Evolutionary conservation across 2,797 vertebrate species (phyloP).

Genomic region (Sebastes steindachneri): DNA sequence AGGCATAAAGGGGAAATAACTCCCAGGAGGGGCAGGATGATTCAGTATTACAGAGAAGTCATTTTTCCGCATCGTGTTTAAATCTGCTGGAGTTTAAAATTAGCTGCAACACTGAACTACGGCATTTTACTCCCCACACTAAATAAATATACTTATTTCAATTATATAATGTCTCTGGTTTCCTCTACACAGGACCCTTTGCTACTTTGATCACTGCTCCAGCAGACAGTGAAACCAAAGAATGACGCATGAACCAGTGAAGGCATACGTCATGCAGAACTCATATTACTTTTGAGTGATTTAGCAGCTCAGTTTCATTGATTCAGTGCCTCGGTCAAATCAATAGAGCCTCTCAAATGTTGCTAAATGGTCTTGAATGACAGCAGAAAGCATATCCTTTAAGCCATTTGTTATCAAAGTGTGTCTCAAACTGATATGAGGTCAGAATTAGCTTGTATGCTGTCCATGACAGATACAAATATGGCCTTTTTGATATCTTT

Average conservation of each 20-base stretch:
- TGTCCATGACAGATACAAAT: background rate
- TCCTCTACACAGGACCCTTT: background rate
- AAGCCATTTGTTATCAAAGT: constrained; percentile 12
- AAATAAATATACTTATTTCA: constrained; percentile 21
- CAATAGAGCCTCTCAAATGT: constrained; percentile 59
- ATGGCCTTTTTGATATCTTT: background rate
- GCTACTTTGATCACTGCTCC: background rate
- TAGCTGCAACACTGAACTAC: background rate
- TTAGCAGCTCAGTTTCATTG: constrained; percentile 55
- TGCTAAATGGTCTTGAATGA: constrained; percentile 31
- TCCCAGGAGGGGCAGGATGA: background rate
- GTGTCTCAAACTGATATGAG: constrained; percentile 24
- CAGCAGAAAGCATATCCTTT: constrained; percentile 7
- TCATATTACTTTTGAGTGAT: constrained; percentile 60
- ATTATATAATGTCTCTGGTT: constrained; percentile 3
- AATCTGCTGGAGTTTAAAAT: constrained; percentile 25
- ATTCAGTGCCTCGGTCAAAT: constrained; percentile 54
- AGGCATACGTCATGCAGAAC: constrained; percentile 36
- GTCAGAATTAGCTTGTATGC: constrained; percentile 13
- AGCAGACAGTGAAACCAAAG: constrained; percentile 42
- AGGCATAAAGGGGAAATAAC: background rate
- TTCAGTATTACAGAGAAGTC: constrained; percentile 5
- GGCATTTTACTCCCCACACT: background rate
- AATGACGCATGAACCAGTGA: constrained; percentile 17
- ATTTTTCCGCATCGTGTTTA: constrained; percentile 22